phyloP scores from a whole-genome alignment of 1,140 invertebrate genomes.

The Melanaphis sacchari region DNA sequence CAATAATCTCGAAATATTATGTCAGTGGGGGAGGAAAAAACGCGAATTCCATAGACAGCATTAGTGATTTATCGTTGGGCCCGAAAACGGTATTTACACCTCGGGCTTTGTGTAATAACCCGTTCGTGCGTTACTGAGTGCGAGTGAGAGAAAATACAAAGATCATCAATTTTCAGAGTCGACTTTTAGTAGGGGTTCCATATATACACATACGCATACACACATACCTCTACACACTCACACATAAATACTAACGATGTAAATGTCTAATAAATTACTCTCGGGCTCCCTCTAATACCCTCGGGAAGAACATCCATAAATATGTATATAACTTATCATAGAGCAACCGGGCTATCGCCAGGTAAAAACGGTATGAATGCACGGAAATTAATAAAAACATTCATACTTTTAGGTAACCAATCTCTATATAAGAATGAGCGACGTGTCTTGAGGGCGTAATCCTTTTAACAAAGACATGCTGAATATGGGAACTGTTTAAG shows the following conservation, averaged over 20 bases:
- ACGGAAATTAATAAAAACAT: constrained; percentile 21
- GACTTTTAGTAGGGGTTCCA: constrained; percentile 10
- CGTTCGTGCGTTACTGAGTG: constrained; percentile 39
- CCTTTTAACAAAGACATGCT: constrained; percentile 2
- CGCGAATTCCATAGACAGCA: constrained; percentile 17
- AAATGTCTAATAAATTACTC: constrained; percentile 44
- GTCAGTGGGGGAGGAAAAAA: background rate
- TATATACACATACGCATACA: background rate
- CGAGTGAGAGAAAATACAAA: constrained; percentile 28
- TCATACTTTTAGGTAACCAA: background rate
- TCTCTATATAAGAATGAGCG: background rate
- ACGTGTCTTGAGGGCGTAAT: background rate
- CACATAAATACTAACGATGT: constrained; percentile 28
- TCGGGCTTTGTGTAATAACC: constrained; percentile 43
- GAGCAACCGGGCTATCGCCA: constrained; percentile 19
- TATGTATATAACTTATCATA: background rate
- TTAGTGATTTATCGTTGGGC: constrained; percentile 34
- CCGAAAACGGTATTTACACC: constrained; percentile 46
- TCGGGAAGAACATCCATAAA: background rate
- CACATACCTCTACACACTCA: background rate
- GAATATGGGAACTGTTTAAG: constrained; percentile 6
- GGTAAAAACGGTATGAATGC: constrained; percentile 6
- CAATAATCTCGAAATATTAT: constrained; percentile 21
- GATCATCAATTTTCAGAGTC: constrained; percentile 47
- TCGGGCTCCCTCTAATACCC: constrained; percentile 16